phyloP scores from a whole-genome alignment of 2,113 vertebrate species.

The Australoheros scitulus region DNA sequence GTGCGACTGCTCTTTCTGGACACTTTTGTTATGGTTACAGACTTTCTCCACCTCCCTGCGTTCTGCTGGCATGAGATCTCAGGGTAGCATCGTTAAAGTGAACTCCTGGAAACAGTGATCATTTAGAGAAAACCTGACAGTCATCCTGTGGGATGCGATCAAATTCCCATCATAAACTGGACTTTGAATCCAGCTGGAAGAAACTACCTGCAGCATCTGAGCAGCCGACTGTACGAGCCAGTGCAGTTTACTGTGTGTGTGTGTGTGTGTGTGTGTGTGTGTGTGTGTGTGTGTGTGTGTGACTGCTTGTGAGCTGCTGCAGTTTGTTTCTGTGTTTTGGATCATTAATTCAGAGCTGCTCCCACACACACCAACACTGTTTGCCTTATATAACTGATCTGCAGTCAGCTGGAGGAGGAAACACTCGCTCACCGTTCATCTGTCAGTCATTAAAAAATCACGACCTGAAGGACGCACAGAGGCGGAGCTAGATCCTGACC shows the following conservation, averaged over 20 bases:
- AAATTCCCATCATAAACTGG: not conserved
- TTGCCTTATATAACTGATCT: conserved; percentile 37
- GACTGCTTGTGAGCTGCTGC: not conserved
- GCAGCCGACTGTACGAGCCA: not conserved
- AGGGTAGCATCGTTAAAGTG: too few species aligned
- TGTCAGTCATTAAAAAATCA: not conserved
- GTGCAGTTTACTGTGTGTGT: not conserved
- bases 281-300: not conserved
- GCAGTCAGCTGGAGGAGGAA: conserved; percentile 2
- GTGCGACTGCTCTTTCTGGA: too few species aligned
- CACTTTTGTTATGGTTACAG: too few species aligned
- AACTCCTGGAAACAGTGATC: too few species aligned
- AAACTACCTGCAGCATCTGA: not conserved
- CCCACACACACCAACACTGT: conserved; percentile 9
- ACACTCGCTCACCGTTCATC: not conserved
- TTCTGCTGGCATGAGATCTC: too few species aligned
- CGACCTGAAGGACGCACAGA: not conserved
- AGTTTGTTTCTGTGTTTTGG: not conserved
- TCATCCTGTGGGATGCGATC: not conserved
- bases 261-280: not conserved
- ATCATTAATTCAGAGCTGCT: not conserved
- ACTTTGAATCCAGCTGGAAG: not conserved
- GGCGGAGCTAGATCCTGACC: too few species aligned
- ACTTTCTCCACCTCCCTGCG: too few species aligned
- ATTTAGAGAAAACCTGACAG: too few species aligned